Percentiles rank a stretch among this genome's conserved stretches.
phyloP scores from a whole-genome alignment of 2,888 invertebrate genomes.

The Pyralis farinalis region DNA sequence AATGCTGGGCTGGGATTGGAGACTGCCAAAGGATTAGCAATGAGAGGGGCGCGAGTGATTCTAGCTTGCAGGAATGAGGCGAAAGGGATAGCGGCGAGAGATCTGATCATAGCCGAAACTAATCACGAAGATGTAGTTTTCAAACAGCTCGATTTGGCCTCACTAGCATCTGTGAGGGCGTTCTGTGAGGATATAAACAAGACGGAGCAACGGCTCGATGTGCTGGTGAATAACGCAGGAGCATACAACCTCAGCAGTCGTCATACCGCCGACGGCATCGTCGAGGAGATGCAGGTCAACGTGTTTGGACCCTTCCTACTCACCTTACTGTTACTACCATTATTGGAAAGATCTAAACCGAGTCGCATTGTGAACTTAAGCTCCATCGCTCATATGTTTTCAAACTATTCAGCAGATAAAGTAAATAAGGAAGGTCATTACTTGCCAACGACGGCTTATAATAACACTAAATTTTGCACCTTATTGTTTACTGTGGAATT shows the following conservation, averaged over 20 bases:
- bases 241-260: background rate
- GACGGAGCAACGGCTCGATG: background rate
- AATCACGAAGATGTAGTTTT: background rate
- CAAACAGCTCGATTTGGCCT: background rate
- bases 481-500: conserved; percentile 84
- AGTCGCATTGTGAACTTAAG: conserved; percentile 64
- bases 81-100: background rate
- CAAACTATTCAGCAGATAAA: no score
- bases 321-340: conserved; percentile 34
- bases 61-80: background rate
- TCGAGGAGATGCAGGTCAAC: conserved; percentile 77
- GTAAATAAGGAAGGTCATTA: conserved; percentile 25
- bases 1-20: background rate
- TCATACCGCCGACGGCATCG: conserved; percentile 69
- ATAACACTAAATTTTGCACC: conserved; percentile 78
- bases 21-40: background rate
- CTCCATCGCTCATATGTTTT: conserved; percentile 73
- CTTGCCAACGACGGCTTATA: conserved; percentile 23
- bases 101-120: background rate
- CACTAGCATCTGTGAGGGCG: background rate
- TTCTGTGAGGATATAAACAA: background rate
- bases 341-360: conserved; percentile 30
- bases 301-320: conserved; percentile 83
- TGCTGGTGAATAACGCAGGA: conserved; percentile 4
- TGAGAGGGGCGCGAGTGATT: background rate